Conservation (phyloP, 2,113 vertebrate genomes). For the Turnix velox region DNA sequence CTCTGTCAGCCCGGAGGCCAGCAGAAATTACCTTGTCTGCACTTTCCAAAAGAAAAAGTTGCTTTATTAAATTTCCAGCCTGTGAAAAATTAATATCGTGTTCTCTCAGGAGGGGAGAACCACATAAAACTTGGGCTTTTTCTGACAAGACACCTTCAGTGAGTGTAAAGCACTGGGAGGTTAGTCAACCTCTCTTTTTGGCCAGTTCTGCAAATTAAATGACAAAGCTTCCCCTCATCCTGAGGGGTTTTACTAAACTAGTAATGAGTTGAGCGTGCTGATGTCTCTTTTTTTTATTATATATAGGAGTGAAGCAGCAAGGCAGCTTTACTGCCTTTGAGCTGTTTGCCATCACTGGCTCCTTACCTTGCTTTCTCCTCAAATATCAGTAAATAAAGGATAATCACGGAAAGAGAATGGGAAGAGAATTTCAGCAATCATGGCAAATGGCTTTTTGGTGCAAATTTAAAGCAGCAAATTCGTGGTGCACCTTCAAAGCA, state of each 20-base stretch:
- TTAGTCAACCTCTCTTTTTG: not conserved
- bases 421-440: not conserved
- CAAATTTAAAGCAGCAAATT: not conserved
- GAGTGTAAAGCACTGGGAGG: not conserved
- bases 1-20: not conserved
- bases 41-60: not conserved
- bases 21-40: not conserved
- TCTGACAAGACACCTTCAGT: not conserved
- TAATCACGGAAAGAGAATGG: too few relatives aligned
- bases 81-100: not conserved
- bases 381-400: not conserved
- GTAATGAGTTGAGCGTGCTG: not conserved
- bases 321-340: not conserved
- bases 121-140: not conserved
- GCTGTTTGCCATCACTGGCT: not conserved
- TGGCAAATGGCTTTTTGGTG: not conserved
- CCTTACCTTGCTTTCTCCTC: not conserved
- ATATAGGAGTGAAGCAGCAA: not conserved
- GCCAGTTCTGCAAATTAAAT: not conserved
- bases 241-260: not conserved
- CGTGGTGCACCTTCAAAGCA: not conserved
- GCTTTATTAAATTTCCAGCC: conserved; percentile 12
- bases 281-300: not conserved
- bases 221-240: not conserved
- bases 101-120: not conserved